Evolutionary conservation across 2,113 vertebrate genomes (phyloP), one percentile per base, ranked within the genome.

Genomic region (Tichodroma muraria): DNA sequence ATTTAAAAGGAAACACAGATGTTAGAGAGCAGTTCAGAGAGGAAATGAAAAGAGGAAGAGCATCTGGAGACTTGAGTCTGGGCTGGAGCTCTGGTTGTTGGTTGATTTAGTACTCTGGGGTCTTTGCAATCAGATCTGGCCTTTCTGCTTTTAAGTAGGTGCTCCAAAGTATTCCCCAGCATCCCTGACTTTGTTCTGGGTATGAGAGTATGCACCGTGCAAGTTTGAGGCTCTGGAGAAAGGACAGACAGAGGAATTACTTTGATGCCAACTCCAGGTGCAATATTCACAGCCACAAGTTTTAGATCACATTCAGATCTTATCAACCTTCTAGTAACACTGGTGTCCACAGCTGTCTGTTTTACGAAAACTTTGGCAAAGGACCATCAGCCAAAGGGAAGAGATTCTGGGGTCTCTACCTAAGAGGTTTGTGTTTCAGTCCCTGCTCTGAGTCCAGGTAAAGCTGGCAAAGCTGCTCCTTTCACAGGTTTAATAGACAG

Each of bases 31-130:
- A 91, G 75, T 91, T 93, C 92, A 79, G 93, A 90, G 86, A 95
- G 95, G 95, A 97, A 97, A 97, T 96, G 96, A 96, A 94, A 90
- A 88, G 89, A 95, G 96, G 93, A 97, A 97, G 91, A 91, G 95
- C 91, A 96, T 95, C 93, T 97, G 95, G 94, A 95, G 88, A 44
- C 47, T 90, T 37, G 82, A 77, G 68, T 64, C 93, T 94, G 94
- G 81, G 30, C 82, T 88, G 85, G 88, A 91, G 89, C 89, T 95
- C 93, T 95, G 95, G 83, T 95, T 95, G 89, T 49, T 88, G 79
- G 91, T 94, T 94, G 90, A 94, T 95, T 95, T 94, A 95, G 88
- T 91, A 53, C 28, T 93, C 28, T 64, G 81, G 76, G 50, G 56
- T 85, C 81, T 85, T 80, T 89, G 85, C 91, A 91, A 82, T 73